Evolutionary conservation across 2,888 invertebrate species (phyloP), one percentile per base, ranked within the genome.

Genomic region (Cerastis rubricosa): DNA sequence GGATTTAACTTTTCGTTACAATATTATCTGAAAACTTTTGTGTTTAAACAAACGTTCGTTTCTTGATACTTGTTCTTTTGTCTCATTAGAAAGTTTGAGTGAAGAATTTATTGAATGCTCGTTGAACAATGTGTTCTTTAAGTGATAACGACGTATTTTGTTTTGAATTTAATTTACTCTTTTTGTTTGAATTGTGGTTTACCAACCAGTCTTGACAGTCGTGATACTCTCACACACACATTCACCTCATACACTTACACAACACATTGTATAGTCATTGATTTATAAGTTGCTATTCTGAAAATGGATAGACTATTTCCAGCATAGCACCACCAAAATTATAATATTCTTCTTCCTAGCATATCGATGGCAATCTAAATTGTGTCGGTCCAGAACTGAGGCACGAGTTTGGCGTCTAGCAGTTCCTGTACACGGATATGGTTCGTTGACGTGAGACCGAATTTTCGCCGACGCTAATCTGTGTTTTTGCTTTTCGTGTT

Each of bases 11-110:
- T 87, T 85, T 80, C 78, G 78, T 83, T 81, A 67, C 71, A 57
- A 78, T 84, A 82, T 86, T 84, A 84, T 86, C 74, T 79, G 35
- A 45, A 76, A 83, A 82, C 72, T 81, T 81, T 66, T 43, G 22
- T 59, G 79, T 70, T 84, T 84, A 81, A 76, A 79, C 76, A 89
- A 86, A 81, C 72, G 80, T 81, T 81, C 51, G 76, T 84, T 82
- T 17, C 76, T 84, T 76, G 74, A 74, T 83, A 80, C 80, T 85
- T 78, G 75, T 81, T 80, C 80, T 80, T 80, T 78, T 74, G 73
- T 81, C 82, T 89, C 78, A 86, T 89, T 88, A 86, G 43, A 78
- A 88, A 86, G 78, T 88, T 80, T 67, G n/a, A 78, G 68, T 57
- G 65, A 67, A 19, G 77, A 82, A 81, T 84, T 88, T 81, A 86